phyloP scores from a whole-genome alignment of 2,797 vertebrate genomes.

The Manis pentadactyla region DNA sequence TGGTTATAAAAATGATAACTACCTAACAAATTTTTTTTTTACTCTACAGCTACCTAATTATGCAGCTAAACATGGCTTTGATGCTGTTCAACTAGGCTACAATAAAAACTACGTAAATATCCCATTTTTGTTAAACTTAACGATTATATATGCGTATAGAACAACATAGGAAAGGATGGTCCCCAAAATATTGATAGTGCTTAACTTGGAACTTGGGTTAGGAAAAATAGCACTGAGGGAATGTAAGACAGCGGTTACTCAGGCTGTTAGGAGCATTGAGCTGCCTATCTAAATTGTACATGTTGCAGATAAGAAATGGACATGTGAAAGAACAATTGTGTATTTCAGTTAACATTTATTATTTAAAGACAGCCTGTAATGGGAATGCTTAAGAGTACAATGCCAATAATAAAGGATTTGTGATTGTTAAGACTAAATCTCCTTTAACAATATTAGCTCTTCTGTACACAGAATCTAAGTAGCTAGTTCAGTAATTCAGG shows the following conservation, averaged over 20 bases:
- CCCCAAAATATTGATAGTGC: not conserved
- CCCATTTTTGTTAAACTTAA: conserved; percentile 23
- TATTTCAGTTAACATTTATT: not conserved
- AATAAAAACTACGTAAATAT: conserved; percentile 7
- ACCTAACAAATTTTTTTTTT: conserved; percentile 18
- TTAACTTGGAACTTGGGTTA: not conserved
- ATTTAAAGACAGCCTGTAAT: not conserved
- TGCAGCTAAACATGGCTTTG: conserved; percentile 36
- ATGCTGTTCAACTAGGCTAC: conserved; percentile 23
- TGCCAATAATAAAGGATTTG: not conserved
- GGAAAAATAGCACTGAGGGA: not conserved
- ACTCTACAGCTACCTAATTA: conserved; percentile 39
- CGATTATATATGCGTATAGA: not conserved
- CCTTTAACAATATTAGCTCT: not conserved
- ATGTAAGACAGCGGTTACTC: not conserved
- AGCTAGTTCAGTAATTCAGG: not conserved
- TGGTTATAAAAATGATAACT: not conserved
- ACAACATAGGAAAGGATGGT: not conserved
- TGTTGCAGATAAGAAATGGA: not conserved
- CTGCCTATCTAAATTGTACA: not conserved
- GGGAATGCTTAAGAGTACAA: not conserved
- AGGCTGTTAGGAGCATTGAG: not conserved
- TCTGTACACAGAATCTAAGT: not conserved
- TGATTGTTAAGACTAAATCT: conserved; percentile 6
- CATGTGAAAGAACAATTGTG: not conserved